Base-by-base conservation (phyloP, 2,797 vertebrate species). In the Huso huso region DNA sequence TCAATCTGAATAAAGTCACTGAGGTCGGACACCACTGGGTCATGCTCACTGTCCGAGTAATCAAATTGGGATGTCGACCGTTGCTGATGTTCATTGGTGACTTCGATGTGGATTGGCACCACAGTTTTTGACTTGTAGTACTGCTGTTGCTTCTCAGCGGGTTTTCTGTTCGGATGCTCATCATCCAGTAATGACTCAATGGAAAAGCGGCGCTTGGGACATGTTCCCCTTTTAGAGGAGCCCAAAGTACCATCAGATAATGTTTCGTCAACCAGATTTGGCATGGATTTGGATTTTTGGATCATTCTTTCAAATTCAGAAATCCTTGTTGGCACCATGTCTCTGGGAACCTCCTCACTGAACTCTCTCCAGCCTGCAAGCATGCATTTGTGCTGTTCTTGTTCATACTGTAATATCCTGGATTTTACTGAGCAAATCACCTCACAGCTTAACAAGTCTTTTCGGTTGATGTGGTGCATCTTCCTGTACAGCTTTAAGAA, bases 201-300 rank as follows among this genome's bases (percentile, higher is more conserved):
- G 64, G 96, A 99, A 86, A 98, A 98, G 5, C 97, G 87, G 2
- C 95, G 87, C 71, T 93, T 86, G 61, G 94, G 89, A 78, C 88
- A 93, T 58, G 93, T 86, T 6, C 93, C 92, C 6, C 87, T 89
- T n/a, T 78, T 82, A n/a, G 88, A 90, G 4, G 91, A 89, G 10
- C 89, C 90, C 1, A 94, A 87, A 0, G 89, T 92, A 12, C 89
- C 76, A 6, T 93, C 84, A 7, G 95, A 96, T 50, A 93, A 79
- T 72, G 83, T 79, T 68, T 94, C 95, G 1, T 95, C 95, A 1
- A 91, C 95, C 60, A 99, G 79, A 73, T 99, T 95, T 0, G 97
- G 97, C 97, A 99, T 95, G 5, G 97, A 99, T 78, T 97, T 98
- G 5, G 97, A 99, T 79, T 99, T 99, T 75, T 97, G 91, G 73